Percentiles rank a stretch among this genome's conserved stretches.
These are phyloP conservation scores for Chelonus formosanus DNA, from an alignment of 2,888 invertebrate species.

Conservation along the genomic window DNA sequence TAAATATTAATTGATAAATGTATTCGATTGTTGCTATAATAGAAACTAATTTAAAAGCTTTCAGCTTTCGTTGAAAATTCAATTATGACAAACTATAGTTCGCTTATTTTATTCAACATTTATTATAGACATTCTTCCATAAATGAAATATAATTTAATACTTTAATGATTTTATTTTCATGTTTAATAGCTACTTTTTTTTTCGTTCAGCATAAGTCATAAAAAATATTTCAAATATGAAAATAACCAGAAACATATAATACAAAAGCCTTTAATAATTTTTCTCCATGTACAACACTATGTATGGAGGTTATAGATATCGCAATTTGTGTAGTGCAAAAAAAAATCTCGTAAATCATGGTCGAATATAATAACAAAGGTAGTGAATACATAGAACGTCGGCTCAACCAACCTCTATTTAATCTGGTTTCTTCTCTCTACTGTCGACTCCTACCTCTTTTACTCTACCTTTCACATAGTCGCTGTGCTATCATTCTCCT, in stretches of 20 bases:
- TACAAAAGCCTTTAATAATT: constrained; percentile 1
- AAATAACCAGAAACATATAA: constrained; percentile 10
- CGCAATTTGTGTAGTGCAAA: constrained; percentile 46
- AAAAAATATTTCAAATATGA: constrained; percentile 5
- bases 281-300: constrained; percentile 10
- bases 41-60: too few species aligned
- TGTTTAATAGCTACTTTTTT: too few species aligned
- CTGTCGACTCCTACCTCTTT: neutral
- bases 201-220: neutral
- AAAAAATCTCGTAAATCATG: constrained; percentile 47
- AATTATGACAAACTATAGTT: too few species aligned
- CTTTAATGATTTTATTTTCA: too few species aligned
- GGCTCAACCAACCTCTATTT: constrained; percentile 2
- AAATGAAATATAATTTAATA: too few species aligned
- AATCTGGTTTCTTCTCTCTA: neutral
- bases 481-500: neutral
- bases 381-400: constrained; percentile 13
- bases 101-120: too few species aligned
- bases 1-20: too few species aligned
- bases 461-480: neutral
- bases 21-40: too few species aligned
- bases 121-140: too few species aligned
- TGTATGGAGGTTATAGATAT: constrained; percentile 25
- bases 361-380: constrained; percentile 41
- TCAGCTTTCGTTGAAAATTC: too few species aligned